Evolutionary conservation across 1,140 invertebrate genomes (phyloP).

Genomic region (Nixonia krombeini): DNA sequence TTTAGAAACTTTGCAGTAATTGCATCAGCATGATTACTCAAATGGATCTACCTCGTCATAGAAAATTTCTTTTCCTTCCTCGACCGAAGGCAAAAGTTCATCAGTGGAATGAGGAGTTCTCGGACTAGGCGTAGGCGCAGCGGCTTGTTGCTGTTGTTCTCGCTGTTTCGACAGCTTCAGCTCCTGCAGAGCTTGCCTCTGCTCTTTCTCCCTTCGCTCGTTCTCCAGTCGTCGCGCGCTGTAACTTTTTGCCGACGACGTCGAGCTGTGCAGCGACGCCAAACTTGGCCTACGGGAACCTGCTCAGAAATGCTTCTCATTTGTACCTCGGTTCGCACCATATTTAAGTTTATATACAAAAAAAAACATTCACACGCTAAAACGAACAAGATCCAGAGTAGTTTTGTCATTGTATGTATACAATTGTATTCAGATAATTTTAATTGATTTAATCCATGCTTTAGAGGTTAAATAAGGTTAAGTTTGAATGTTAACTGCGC

Average conservation of each 20-base stretch:
- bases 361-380: too few relatives aligned
- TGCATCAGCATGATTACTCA: too few relatives aligned
- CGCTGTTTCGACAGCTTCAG: constrained; percentile 76
- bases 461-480: too few relatives aligned
- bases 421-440: too few relatives aligned
- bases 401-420: not conserved
- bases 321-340: too few relatives aligned
- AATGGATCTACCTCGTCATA: constrained; percentile 67
- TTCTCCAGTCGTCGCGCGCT: constrained; percentile 82
- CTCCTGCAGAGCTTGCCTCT: constrained; percentile 79
- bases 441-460: too few relatives aligned
- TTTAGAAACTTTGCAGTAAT: too few relatives aligned
- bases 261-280: constrained; percentile 84
- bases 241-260: constrained; percentile 84
- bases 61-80: constrained; percentile 78
- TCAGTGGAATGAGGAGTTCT: constrained; percentile 83
- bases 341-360: too few relatives aligned
- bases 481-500: too few relatives aligned
- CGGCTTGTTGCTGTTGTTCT: constrained; percentile 61
- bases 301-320: constrained; percentile 53
- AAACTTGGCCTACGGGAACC: constrained; percentile 87
- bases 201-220: constrained; percentile 83
- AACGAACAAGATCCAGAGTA: too few relatives aligned
- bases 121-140: constrained; percentile 80
- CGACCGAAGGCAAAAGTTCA: constrained; percentile 81